phyloP scores from a whole-genome alignment of 1,140 invertebrate genomes.

The Idris sp. region DNA sequence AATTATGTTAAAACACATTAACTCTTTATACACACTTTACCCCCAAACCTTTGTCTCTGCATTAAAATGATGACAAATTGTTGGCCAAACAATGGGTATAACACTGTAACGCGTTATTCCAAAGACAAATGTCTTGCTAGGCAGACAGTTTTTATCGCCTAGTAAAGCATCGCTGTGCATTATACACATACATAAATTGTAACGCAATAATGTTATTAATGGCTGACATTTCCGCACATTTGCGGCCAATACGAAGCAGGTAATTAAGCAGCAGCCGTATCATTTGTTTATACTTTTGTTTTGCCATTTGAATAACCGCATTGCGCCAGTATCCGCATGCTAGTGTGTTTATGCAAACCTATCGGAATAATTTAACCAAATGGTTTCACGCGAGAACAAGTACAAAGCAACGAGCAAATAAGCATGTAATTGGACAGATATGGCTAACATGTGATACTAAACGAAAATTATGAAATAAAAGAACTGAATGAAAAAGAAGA shows the following conservation, averaged over 20 bases:
- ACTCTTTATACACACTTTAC: background rate
- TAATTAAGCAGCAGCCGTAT: conserved; percentile 59
- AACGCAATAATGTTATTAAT: conserved; percentile 66
- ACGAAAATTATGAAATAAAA: conserved; percentile 45
- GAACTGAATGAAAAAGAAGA: no score
- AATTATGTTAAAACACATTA: background rate
- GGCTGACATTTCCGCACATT: conserved; percentile 53
- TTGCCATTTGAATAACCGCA: conserved; percentile 55
- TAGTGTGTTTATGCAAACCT: conserved; percentile 53
- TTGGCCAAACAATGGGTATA: conserved; percentile 2
- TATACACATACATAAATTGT: conserved; percentile 33
- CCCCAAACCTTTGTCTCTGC: no score
- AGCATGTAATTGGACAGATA: conserved; percentile 54
- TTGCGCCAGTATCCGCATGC: conserved; percentile 28
- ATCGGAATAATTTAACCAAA: conserved; percentile 61
- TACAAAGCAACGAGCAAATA: conserved; percentile 53
- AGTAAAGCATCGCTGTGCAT: conserved; percentile 4
- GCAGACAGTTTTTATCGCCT: conserved; percentile 6
- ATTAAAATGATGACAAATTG: background rate
- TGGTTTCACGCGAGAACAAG: conserved; percentile 61
- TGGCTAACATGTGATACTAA: conserved; percentile 29
- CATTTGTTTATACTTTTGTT: conserved; percentile 64
- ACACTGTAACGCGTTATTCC: background rate
- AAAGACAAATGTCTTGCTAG: conserved; percentile 4
- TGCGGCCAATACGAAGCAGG: conserved; percentile 58